Evolutionary conservation across 92 coral and sea anemone genomes (phyloP).

Genomic region (Umimayanthus kanabou): DNA sequence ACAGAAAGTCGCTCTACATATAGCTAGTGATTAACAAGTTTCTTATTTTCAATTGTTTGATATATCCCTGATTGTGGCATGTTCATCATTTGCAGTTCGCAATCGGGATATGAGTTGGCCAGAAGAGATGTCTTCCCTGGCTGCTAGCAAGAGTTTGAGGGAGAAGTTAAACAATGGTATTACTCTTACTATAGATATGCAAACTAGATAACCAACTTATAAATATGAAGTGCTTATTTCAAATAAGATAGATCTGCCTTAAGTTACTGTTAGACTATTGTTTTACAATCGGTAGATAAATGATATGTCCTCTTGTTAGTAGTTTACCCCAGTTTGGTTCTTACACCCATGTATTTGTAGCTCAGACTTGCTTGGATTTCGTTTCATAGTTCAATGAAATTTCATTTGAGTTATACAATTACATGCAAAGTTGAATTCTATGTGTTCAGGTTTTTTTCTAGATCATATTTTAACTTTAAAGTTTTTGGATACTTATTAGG

Average conservation of each 20-base stretch:
- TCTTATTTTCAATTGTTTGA: background rate
- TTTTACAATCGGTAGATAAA: no score
- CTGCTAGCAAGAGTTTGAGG: slow-evolving; percentile 84
- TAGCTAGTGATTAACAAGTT: background rate
- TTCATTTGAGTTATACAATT: background rate
- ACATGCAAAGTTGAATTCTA: background rate
- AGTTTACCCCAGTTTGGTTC: no score
- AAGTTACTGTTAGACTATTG: no score
- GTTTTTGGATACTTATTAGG: no score
- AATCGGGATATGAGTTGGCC: slow-evolving; percentile 99
- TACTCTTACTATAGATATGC: background rate
- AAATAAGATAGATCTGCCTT: no score
- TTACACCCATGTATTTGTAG: background rate
- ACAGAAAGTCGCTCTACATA: background rate
- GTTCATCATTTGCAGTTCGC: slow-evolving; percentile 65
- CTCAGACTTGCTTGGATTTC: background rate
- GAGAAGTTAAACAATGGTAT: slow-evolving; percentile 93
- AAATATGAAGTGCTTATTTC: background rate
- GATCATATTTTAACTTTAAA: no score
- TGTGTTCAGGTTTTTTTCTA: background rate
- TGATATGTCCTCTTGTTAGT: no score
- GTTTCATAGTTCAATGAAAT: no score
- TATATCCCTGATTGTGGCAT: background rate
- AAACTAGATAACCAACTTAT: no score
- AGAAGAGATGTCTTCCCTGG: slow-evolving; percentile 97